Conservation (phyloP, 1,140 invertebrate species). For the Pemphigus obesinymphae region DNA sequence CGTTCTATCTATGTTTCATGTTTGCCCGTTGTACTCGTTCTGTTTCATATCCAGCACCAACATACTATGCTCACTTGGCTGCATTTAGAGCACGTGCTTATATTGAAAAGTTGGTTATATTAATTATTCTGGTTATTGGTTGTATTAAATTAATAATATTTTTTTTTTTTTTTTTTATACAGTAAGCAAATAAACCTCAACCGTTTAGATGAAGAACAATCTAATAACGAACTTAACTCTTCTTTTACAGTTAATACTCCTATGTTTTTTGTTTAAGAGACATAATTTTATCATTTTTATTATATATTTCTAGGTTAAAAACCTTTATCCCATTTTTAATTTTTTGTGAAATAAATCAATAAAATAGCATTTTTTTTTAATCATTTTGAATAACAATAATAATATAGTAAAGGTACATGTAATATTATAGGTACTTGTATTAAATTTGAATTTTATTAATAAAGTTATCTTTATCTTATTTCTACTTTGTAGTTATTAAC, state of each 20-base stretch:
- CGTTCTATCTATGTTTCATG: constrained; percentile 83
- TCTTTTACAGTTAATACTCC: constrained; percentile 46
- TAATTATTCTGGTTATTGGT: too few species aligned
- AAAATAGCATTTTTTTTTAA: too few species aligned
- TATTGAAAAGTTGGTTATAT: constrained; percentile 50
- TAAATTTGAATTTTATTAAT: too few species aligned
- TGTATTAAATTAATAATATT: not conserved
- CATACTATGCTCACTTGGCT: constrained; percentile 91
- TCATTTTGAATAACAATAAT: too few species aligned
- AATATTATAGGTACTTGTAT: too few species aligned
- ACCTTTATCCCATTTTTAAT: too few species aligned
- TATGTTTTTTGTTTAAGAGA: constrained; percentile 54
- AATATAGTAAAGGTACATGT: too few species aligned
- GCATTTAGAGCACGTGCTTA: constrained; percentile 69
- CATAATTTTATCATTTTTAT: too few species aligned
- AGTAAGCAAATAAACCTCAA: constrained; percentile 44
- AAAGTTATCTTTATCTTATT: too few species aligned
- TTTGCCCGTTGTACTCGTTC: constrained; percentile 80
- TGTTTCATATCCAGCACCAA: constrained; percentile 88
- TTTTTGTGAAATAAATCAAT: too few species aligned
- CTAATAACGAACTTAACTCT: constrained; percentile 44
- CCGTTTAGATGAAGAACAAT: constrained; percentile 47
- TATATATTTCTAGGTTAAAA: too few species aligned
- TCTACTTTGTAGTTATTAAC: too few species aligned
- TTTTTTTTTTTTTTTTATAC: constrained; percentile 43